These are phyloP conservation scores for Pundamilia nyererei DNA, from an alignment of 2,113 vertebrate genomes.

Conservation along the genomic window DNA sequence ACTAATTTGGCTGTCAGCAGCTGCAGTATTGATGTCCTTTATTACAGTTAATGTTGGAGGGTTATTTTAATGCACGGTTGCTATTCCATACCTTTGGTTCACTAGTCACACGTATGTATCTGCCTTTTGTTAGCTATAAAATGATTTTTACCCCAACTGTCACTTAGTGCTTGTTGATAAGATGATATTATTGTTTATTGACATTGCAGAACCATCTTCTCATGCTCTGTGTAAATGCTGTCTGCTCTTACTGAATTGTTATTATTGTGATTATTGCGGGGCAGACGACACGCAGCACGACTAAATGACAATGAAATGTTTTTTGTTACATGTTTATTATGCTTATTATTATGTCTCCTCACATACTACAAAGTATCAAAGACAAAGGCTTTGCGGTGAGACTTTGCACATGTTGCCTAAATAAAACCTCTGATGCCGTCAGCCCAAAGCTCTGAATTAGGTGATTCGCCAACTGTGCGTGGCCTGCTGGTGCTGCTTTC, in stretches of 20 bases:
- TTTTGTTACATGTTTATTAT: neutral
- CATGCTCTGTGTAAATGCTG: neutral
- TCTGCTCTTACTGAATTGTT: neutral
- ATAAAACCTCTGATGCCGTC: conserved; percentile 43
- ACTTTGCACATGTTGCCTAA: neutral
- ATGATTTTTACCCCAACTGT: neutral
- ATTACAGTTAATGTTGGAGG: neutral
- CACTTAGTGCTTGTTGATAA: neutral
- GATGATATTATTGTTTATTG: neutral
- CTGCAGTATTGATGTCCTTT: conserved; percentile 5
- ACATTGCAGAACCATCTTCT: neutral
- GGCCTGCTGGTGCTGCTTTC: neutral
- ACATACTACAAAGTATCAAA: neutral
- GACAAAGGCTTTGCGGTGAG: neutral
- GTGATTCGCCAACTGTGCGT: conserved; percentile 36
- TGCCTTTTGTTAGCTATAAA: neutral
- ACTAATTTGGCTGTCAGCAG: conserved; percentile 39
- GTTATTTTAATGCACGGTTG: neutral
- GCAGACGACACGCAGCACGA: neutral
- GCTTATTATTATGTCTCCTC: neutral
- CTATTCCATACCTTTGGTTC: neutral
- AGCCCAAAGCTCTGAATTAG: conserved; percentile 46
- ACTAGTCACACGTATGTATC: neutral
- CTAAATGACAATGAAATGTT: neutral
- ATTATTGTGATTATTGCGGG: neutral